These are phyloP conservation scores for Epinotia demarniana DNA, from an alignment of 2,888 invertebrate species.

Conservation along the genomic window DNA sequence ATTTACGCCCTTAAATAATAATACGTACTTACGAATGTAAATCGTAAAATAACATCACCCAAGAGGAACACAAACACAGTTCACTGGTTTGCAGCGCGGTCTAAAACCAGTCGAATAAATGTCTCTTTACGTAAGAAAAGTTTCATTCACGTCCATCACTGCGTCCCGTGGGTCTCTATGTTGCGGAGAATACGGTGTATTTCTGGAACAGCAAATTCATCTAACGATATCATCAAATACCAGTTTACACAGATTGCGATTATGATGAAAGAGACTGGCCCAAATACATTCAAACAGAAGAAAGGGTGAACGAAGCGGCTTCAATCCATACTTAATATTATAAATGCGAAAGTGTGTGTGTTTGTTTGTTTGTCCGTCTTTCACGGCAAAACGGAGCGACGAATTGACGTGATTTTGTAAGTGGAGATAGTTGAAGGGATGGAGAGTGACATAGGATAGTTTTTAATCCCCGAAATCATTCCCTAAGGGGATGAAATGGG, in stretches of 20 bases:
- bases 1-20: background rate
- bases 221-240: background rate
- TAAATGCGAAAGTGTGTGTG: too few relatives aligned
- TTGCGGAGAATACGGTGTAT: background rate
- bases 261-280: background rate
- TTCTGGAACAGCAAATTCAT: constrained; percentile 7
- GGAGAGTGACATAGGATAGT: too few relatives aligned
- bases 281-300: background rate
- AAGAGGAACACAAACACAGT: background rate
- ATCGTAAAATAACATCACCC: constrained; percentile 11
- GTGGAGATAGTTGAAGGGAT: too few relatives aligned
- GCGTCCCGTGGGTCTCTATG: constrained; percentile 10
- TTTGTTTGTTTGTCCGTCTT: too few relatives aligned
- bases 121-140: constrained; percentile 17
- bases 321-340: too few relatives aligned
- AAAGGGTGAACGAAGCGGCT: too few relatives aligned
- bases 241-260: background rate
- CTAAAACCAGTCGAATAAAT: constrained; percentile 24
- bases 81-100: constrained; percentile 14
- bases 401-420: too few relatives aligned
- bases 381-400: too few relatives aligned
- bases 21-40: background rate
- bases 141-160: constrained; percentile 35
- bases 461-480: too few relatives aligned
- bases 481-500: too few relatives aligned